These are phyloP conservation scores for Channa argus DNA, from an alignment of 2,113 vertebrate genomes.

Conservation along the genomic window DNA sequence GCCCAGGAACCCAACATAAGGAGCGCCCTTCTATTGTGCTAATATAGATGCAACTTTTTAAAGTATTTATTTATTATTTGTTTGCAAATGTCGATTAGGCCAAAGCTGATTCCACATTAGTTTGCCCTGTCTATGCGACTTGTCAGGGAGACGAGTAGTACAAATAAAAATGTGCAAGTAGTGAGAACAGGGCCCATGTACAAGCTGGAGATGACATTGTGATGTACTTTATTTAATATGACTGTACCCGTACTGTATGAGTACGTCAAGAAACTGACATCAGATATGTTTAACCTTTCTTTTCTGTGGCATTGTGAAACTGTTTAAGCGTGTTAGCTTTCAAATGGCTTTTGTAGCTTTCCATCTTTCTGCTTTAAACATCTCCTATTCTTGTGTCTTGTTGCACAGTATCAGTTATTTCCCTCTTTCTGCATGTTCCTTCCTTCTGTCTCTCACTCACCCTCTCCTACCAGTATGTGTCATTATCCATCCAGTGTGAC, in stretches of 20 bases:
- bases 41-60: too few species aligned
- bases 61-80: too few species aligned
- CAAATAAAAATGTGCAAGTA: too few species aligned
- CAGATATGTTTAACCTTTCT: too few species aligned
- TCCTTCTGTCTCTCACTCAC: constrained; percentile 32
- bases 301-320: too few species aligned
- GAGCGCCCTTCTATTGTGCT: too few species aligned
- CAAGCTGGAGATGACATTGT: not conserved
- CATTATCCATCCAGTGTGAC: constrained; percentile 73
- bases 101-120: not conserved
- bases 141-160: not conserved
- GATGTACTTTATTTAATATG: not conserved
- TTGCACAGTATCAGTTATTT: constrained; percentile 30
- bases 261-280: too few species aligned
- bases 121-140: not conserved
- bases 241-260: too few species aligned
- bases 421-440: constrained; percentile 14
- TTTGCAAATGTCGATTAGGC: not conserved
- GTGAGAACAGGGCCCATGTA: not conserved
- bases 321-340: not conserved
- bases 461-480: constrained; percentile 40
- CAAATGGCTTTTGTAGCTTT: not conserved
- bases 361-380: not conserved
- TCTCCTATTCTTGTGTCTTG: not conserved
- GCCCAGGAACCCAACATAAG: too few species aligned